Percentiles rank a stretch among this genome's conserved stretches.
These are phyloP conservation scores for Ichneumoninae sp. DNA, from an alignment of 2,888 invertebrate genomes.

Conservation along the genomic window DNA sequence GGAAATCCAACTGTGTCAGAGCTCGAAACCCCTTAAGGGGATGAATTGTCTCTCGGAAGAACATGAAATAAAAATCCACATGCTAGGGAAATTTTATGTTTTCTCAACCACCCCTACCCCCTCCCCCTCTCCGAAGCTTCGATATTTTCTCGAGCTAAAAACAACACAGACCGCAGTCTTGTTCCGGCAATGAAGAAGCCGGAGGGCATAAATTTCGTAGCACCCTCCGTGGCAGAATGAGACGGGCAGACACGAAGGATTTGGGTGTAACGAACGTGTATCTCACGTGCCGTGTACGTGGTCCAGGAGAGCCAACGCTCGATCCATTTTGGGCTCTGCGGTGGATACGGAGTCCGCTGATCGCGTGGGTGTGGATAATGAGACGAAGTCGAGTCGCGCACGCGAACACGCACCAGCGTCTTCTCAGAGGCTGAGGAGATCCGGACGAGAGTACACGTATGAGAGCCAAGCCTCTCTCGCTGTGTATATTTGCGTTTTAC, in stretches of 20 bases:
- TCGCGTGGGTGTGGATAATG: slow-evolving; percentile 70
- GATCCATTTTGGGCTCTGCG: slow-evolving; percentile 57
- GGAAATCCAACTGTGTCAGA: not conserved
- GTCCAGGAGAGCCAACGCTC: slow-evolving; percentile 31
- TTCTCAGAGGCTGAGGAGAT: not conserved
- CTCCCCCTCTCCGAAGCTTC: not conserved
- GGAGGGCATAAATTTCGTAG: slow-evolving; percentile 17
- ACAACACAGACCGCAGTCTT: not conserved
- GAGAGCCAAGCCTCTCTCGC: not conserved
- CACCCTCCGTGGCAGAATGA: slow-evolving; percentile 29
- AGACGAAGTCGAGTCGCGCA: slow-evolving; percentile 58
- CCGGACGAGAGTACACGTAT: not conserved
- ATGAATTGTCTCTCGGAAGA: not conserved
- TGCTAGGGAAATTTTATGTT: not conserved
- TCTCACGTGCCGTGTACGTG: slow-evolving; percentile 37
- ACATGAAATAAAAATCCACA: not conserved
- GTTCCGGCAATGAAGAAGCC: slow-evolving; percentile 22
- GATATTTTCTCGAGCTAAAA: slow-evolving; percentile 6
- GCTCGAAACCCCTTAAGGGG: slow-evolving; percentile 1
- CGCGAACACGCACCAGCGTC: slow-evolving; percentile 46
- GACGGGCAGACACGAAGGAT: slow-evolving; percentile 39
- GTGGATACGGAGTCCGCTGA: slow-evolving; percentile 39
- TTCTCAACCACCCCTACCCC: not conserved
- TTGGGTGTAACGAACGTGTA: slow-evolving; percentile 53
- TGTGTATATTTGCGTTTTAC: slow-evolving; percentile 16